These are phyloP conservation scores for Sylvietta virens DNA, from an alignment of 2,113 vertebrate species.

Conservation along the genomic window DNA sequence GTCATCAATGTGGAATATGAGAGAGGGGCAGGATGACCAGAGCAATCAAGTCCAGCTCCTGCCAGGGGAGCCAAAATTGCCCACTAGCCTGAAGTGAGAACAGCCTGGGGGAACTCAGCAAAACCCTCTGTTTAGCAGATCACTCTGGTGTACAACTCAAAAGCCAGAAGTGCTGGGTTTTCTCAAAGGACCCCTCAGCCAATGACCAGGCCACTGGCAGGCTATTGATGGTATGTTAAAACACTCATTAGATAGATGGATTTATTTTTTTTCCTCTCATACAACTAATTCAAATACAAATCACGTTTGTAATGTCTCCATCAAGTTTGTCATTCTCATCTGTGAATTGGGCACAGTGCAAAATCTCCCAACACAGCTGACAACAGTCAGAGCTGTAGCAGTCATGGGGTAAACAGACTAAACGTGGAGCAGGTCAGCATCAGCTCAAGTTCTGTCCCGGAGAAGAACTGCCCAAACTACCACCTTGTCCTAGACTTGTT, in stretches of 20 bases:
- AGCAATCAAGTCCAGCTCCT: not conserved
- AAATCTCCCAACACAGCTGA: not conserved
- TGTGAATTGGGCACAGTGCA: not conserved
- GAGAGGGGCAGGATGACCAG: not conserved
- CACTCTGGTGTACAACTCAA: not conserved
- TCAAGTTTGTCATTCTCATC: not conserved
- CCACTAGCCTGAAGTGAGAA: not conserved
- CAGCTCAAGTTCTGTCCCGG: not conserved
- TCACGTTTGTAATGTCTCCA: not conserved
- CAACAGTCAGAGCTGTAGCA: not conserved
- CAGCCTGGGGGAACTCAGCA: fast-evolving
- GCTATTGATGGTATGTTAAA: not conserved
- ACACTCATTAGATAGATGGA: not conserved
- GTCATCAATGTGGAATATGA: not conserved
- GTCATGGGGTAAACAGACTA: not conserved
- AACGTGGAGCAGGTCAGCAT: not conserved
- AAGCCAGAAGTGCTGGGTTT: not conserved
- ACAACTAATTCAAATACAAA: not conserved
- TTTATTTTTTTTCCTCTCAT: not conserved
- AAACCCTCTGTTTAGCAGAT: not conserved
- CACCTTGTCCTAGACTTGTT: not conserved
- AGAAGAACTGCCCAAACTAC: not conserved
- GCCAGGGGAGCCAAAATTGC: not conserved
- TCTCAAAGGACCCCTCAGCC: not conserved
- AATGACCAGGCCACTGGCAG: not conserved